Evolutionary conservation across 2,888 invertebrate species (phyloP).

Genomic region (Hyposoter didymator): DNA sequence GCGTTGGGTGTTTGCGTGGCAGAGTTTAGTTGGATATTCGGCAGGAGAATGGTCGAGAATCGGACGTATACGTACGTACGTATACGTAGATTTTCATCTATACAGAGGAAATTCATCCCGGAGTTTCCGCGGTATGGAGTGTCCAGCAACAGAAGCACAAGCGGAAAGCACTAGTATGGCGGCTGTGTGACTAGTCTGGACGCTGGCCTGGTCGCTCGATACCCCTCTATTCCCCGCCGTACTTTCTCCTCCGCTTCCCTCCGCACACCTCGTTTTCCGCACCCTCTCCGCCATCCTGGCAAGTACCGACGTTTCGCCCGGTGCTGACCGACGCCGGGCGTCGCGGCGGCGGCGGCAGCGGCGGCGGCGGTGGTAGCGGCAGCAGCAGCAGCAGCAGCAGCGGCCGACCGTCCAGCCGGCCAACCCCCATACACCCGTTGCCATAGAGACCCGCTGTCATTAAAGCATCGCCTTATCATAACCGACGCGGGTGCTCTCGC

Average conservation of each 20-base stretch:
- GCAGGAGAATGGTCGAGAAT: constrained; percentile 73
- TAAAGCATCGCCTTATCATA: constrained; percentile 85
- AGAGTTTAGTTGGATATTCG: constrained; percentile 44
- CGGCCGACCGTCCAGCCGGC: constrained; percentile 69
- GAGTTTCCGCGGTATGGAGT: constrained; percentile 78
- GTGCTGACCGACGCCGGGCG: constrained; percentile 83
- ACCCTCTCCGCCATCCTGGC: constrained; percentile 64
- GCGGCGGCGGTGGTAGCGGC: constrained; percentile 73
- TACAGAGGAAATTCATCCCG: constrained; percentile 81
- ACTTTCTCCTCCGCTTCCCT: constrained; percentile 58
- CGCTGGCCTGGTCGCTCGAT: constrained; percentile 77
- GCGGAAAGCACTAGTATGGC: constrained; percentile 79
- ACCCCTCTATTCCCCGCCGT: constrained; percentile 72
- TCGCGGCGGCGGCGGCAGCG: constrained; percentile 78
- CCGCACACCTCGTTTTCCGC: constrained; percentile 55
- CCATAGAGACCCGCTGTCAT: constrained; percentile 83
- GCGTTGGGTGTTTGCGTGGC: constrained; percentile 32
- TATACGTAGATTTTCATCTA: constrained; percentile 61
- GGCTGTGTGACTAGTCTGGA: constrained; percentile 73
- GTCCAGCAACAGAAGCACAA: constrained; percentile 73
- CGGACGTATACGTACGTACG: constrained; percentile 55
- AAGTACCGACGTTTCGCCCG: constrained; percentile 71
- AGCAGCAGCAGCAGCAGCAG: constrained; percentile 69
- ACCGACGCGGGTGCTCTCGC: constrained; percentile 82
- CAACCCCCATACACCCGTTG: constrained; percentile 82